Base-by-base conservation (phyloP, 2,888 invertebrate species). In the Gisinianus flammeolus region DNA sequence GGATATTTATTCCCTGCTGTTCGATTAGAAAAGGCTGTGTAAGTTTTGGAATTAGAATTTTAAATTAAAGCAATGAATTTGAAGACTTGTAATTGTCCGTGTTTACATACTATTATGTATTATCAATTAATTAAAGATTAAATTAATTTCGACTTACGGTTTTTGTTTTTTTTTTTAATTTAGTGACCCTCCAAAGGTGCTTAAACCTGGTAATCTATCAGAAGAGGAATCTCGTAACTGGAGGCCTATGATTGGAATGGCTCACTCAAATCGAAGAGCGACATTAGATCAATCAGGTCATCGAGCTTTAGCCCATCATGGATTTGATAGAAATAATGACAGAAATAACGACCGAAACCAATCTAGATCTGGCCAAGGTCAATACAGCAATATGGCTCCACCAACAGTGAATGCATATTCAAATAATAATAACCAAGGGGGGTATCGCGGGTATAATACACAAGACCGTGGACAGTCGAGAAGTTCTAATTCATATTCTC, bases 1-100 rank as follows among this genome's bases (percentile, higher is more conserved):
- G 92, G 91, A 85, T 94, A 91, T 87, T 89, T 94, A 62, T 97
- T 94, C 88, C 92, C 92, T n/a, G 92, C 97, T 58, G 89, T 88
- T 26, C 88, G 91, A 76, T 89, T 90, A 31, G 84, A 86, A 19
- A 88, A 88, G 26, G 90, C 90, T 66, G 85, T 85, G 88, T 87
- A 86, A 86, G 87, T 81, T 67, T 74, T n/a, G n/a, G n/a, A n/a
- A n/a, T n/a, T n/a, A n/a, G n/a, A n/a, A 35, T 35, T 35, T 35
- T 35, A 35, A n/a, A n/a, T n/a, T n/a, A n/a, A n/a, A n/a, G n/a
- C n/a, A n/a, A n/a, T n/a, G n/a, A n/a, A n/a, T n/a, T n/a, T n/a
- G n/a, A n/a, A n/a, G n/a, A n/a, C n/a, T n/a, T n/a, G n/a, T n/a
- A n/a, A n/a, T n/a, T n/a, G n/a, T n/a, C n/a, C n/a, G n/a, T n/a